phyloP scores from a whole-genome alignment of 2,797 vertebrate genomes.

The Acanthornis magna region DNA sequence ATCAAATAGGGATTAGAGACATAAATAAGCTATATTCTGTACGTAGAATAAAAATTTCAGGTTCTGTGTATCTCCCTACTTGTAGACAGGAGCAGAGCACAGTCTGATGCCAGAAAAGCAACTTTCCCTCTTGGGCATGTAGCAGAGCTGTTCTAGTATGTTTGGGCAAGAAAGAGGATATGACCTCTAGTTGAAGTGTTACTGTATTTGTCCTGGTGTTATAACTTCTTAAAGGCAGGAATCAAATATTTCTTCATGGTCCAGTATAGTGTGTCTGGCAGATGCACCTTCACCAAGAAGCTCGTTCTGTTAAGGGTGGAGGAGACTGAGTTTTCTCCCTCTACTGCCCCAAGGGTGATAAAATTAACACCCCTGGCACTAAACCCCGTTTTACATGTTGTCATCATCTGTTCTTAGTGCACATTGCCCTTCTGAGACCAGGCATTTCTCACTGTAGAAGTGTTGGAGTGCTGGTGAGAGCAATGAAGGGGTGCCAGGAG shows the following conservation, averaged over 20 bases:
- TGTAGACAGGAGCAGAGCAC: background rate
- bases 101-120: background rate
- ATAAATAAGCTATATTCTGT: background rate
- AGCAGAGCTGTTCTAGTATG: background rate
- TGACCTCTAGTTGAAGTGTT: background rate
- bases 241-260: background rate
- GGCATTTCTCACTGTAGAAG: background rate
- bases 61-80: background rate
- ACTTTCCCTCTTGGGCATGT: background rate
- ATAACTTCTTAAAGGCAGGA: background rate
- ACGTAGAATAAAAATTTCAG: background rate
- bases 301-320: background rate
- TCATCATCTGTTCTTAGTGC: background rate
- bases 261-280: background rate
- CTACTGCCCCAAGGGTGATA: rapidly evolving
- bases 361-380: background rate
- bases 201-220: background rate
- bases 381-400: background rate
- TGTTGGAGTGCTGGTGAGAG: background rate
- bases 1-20: background rate
- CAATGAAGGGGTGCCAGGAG: background rate
- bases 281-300: background rate
- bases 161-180: background rate
- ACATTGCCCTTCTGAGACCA: background rate
- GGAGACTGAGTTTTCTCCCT: background rate